Conservation (phyloP, 1,140 invertebrate genomes). For the Chrysomallon squamiferum region DNA sequence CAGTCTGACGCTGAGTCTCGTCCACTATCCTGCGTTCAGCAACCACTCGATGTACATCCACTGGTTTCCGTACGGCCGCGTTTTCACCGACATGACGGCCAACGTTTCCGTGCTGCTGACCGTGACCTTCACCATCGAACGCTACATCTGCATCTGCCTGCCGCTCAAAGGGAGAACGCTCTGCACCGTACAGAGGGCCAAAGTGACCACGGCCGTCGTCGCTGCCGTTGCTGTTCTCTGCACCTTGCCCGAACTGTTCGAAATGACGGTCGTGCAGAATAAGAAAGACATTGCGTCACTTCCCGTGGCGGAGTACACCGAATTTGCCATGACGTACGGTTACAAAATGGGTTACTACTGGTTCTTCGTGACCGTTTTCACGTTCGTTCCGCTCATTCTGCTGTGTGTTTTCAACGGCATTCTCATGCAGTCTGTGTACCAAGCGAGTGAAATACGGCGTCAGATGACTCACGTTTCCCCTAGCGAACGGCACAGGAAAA, state of each 20-base stretch:
- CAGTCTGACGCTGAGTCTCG: constrained; percentile 60
- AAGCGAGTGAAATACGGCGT: constrained; percentile 66
- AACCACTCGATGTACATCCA: constrained; percentile 23
- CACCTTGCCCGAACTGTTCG: constrained; percentile 40
- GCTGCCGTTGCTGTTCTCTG: constrained; percentile 22
- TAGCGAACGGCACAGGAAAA: background rate
- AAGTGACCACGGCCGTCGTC: constrained; percentile 24
- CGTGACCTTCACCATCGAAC: constrained; percentile 78
- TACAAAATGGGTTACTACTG: constrained; percentile 74
- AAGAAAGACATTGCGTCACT: constrained; percentile 1
- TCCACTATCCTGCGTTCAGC: constrained; percentile 67
- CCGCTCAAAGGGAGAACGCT: constrained; percentile 75
- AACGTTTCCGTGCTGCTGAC: constrained; percentile 77
- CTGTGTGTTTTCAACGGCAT: constrained; percentile 77
- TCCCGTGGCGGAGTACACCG: constrained; percentile 22
- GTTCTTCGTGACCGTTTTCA: constrained; percentile 73
- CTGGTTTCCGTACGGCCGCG: constrained; percentile 65
- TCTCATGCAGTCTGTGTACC: constrained; percentile 73
- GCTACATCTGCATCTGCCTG: constrained; percentile 79
- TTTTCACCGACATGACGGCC: constrained; percentile 71
- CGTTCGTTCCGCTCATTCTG: constrained; percentile 72
- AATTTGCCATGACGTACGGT: constrained; percentile 63
- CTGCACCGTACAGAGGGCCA: constrained; percentile 68
- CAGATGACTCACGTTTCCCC: constrained; percentile 62
- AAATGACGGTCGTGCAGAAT: constrained; percentile 20